Conservation (phyloP, 2,888 invertebrate species). For the Pollenia amentaria region DNA sequence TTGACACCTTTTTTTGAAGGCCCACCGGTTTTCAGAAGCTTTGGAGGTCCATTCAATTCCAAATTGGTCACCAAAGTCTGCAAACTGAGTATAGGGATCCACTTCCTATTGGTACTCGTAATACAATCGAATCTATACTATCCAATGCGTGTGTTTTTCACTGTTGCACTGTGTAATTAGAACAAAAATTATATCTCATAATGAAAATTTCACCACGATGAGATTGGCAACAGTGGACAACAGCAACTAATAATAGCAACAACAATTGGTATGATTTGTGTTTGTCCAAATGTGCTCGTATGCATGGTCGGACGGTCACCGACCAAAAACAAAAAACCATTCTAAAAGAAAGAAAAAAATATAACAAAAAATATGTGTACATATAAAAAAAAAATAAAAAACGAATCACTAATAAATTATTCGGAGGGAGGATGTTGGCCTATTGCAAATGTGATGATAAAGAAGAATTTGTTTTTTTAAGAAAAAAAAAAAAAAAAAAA, state of each 20-base stretch:
- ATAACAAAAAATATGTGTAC: background rate
- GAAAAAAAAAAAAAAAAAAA: conserved; percentile 19
- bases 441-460: conserved; percentile 11
- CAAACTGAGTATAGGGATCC: no score
- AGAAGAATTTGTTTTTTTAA: background rate
- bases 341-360: background rate
- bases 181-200: no score
- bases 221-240: background rate
- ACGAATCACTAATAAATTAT: conserved; percentile 20
- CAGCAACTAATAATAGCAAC: background rate
- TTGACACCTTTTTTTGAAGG: no score
- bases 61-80: no score
- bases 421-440: conserved; percentile 7
- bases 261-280: background rate
- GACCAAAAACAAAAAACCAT: conserved; percentile 25
- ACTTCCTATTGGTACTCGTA: no score
- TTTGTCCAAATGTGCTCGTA: background rate
- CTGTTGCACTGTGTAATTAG: no score
- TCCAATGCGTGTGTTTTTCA: no score
- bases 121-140: no score
- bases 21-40: no score
- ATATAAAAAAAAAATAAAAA: conserved; percentile 8
- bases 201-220: no score
- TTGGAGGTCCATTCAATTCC: no score
- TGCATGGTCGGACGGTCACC: conserved; percentile 37